phyloP scores from a whole-genome alignment of 2,797 vertebrate species.

The Scyliorhinus canicula region DNA sequence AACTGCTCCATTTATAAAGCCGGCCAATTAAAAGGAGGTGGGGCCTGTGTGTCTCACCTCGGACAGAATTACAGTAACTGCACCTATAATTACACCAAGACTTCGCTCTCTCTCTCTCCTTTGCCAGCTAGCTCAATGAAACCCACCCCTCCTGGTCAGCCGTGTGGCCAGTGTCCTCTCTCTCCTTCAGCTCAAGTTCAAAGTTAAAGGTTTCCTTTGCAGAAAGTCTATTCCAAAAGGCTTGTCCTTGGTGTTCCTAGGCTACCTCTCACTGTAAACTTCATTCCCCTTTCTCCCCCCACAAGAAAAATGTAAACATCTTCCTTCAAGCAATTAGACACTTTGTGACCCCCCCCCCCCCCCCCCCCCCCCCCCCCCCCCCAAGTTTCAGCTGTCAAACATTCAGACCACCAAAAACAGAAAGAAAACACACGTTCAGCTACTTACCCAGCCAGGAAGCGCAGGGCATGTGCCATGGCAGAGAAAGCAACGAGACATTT shows the following conservation, averaged over 20 bases:
- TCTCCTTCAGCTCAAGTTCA: not conserved
- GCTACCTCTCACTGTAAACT: too few relatives aligned
- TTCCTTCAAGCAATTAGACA: too few relatives aligned
- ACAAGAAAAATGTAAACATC: too few relatives aligned
- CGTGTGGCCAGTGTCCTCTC: too few relatives aligned
- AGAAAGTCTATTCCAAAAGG: not conserved
- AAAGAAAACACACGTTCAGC: too few relatives aligned
- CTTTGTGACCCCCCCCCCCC: too few relatives aligned
- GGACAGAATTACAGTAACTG: not conserved
- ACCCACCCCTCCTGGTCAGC: too few relatives aligned
- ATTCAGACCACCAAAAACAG: too few relatives aligned
- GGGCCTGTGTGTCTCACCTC: not conserved
- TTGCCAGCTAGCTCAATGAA: not conserved
- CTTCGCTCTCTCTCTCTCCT: not conserved
- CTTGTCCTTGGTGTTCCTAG: too few relatives aligned
- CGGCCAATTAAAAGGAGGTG: not conserved
- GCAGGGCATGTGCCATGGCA: not conserved
- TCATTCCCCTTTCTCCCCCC: too few relatives aligned
- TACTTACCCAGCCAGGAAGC: not conserved
- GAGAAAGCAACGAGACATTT: not conserved
- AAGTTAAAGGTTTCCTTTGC: not conserved
- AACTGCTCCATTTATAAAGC: not conserved
- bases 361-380: too few relatives aligned
- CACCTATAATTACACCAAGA: not conserved
- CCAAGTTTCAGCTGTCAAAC: too few relatives aligned